Base-by-base conservation (phyloP, 2,888 invertebrate species). In the Drosophila neutralis region DNA sequence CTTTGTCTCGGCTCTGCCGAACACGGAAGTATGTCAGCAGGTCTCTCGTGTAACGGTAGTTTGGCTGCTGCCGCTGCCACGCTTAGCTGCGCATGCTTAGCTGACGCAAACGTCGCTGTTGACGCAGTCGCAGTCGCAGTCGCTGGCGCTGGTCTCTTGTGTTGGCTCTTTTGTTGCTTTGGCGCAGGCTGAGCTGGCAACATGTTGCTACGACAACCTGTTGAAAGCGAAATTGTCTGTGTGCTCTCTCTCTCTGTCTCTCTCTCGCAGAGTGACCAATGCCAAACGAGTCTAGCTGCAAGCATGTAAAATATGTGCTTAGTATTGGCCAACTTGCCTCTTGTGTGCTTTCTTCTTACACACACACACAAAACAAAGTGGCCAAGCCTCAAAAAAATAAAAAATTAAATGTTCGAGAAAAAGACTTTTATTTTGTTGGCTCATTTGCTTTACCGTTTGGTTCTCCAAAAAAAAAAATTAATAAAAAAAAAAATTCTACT, bases 21-120 rank as follows among this genome's bases (percentile, higher is more conserved):
- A 89, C 90, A 87, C 93, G 93, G 93, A 93, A 93, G 93, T 93
- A 90, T 93, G 93, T 93, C 93, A 93, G 93, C 92, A 93, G 93
- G 93, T 93, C 92, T 93, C 91, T 91, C 85, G 88, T 87, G 85
- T 93, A 93, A 93, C 93, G 93, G 93, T 92, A 92, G 79, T 91
- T 87, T 87, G 72, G 71, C 82, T 80, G 80, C 84, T 73, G 73
- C 62, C 29, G 82, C 76, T 58, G 83, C 73, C 85, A 90, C 82
- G 89, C 88, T 90, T 79, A 90, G 83, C 78, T 90, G 89, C 78
- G 73, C 83, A 86, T 88, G 89, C 73, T 82, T 83, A 83, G 78
- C 90, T 36, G 82, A 69, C 78, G 78, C 78, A 72, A 76, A 71
- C 69, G 61, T 65, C 73, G 69, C 72, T 51, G 73, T 60, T 40